phyloP scores from a whole-genome alignment of 2,888 invertebrate genomes.

The Diarsia mendica region DNA sequence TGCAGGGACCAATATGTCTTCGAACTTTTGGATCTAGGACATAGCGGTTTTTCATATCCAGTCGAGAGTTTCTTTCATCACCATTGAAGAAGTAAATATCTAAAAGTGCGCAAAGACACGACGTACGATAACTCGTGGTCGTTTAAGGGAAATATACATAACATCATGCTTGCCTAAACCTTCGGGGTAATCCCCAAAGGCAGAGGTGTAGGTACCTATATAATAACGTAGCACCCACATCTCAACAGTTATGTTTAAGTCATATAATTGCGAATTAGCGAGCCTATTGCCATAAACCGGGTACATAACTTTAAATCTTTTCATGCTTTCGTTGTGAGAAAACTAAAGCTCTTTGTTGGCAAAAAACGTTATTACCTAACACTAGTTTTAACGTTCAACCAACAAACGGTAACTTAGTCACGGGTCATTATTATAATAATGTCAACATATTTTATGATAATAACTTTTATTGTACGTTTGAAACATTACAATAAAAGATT shows the following conservation, averaged over 20 bases:
- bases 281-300: too few relatives aligned
- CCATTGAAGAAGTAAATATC: background rate
- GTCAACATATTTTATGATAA: conserved; percentile 6
- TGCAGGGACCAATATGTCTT: background rate
- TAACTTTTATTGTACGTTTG: conserved; percentile 22
- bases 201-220: too few relatives aligned
- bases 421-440: conserved; percentile 23
- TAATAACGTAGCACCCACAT: too few relatives aligned
- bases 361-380: background rate
- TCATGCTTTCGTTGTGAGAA: background rate
- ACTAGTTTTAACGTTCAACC: background rate
- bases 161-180: too few relatives aligned
- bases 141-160: too few relatives aligned
- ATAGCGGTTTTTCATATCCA: background rate
- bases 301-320: background rate
- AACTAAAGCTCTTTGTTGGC: background rate
- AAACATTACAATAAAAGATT: background rate
- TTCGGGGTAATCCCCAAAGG: too few relatives aligned
- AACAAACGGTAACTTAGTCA: background rate
- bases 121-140: too few relatives aligned
- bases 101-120: background rate
- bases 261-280: too few relatives aligned
- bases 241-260: too few relatives aligned
- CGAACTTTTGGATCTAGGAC: background rate
- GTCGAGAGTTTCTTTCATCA: background rate